Evolutionary conservation across 2,797 vertebrate genomes (phyloP), one percentile per base, ranked within the genome.

Genomic region (Pteronotus mesoamericanus): DNA sequence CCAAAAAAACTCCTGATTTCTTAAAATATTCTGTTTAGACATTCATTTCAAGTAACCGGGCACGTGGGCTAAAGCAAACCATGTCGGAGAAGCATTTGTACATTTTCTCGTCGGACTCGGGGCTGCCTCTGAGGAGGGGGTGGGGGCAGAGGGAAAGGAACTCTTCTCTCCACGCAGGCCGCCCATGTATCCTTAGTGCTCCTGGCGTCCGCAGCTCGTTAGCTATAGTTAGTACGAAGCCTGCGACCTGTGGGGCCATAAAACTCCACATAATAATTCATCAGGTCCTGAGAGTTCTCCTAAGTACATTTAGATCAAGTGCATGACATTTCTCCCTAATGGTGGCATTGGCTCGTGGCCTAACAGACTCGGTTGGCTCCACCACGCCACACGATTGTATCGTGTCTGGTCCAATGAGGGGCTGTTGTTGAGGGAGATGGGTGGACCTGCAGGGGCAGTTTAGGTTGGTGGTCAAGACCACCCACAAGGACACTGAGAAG

Each of bases 251-350:
- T 15, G 57, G 57, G 84, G 64, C 42, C 69, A 68, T 83, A 91
- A 95, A 89, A 87, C 15, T 71, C 84, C 79, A 57, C 32, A 4
- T 84, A 51, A 61, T 69, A 93, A 94, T 93, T 86, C 75, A 75
- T 57, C 39, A 66, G 80, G 51, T 90, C 64, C 75, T 77, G 57
- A 89, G 79, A 84, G 66, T 77, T 89, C 96, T 92, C 88, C 90
- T 34, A 83, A 90, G 86, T 77, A 86, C 85, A 84, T 74, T 84
- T 72, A 94, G 93, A 93, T 84, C 84, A 84, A 95, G 89, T 26
- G 71, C 29, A 18, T 51, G 95, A 83, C 96, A 66, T 57, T 83
- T 66, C 24, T 32, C 64, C 84, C 77, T 89, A 84, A 91, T 26
- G 48, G 80, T n/a, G 21, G 80, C 51, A 12, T 0, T 94, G 88